Conservation (phyloP, 2,888 invertebrate genomes). For the Nowickia ferox region DNA sequence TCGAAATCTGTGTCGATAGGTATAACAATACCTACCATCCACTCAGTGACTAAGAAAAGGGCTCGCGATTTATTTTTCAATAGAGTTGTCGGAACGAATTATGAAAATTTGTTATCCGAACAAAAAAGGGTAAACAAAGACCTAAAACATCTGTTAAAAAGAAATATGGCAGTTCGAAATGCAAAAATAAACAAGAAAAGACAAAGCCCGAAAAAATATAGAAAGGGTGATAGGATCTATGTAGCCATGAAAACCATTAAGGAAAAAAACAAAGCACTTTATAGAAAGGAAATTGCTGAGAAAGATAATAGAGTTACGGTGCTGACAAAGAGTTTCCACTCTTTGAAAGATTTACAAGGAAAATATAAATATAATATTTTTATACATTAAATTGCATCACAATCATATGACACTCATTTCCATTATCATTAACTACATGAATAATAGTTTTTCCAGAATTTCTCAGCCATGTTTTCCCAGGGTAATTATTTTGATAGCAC, state of each 20-base stretch:
- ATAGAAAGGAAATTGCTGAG: too few species aligned
- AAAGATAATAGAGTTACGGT: too few species aligned
- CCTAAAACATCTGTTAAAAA: background rate
- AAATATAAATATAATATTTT: background rate
- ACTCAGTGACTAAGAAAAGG: background rate
- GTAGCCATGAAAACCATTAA: background rate
- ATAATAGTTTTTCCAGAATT: too few species aligned
- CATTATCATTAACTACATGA: too few species aligned
- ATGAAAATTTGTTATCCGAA: background rate
- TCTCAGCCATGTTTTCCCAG: background rate
- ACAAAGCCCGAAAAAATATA: slow-evolving; percentile 1
- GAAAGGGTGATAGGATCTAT: background rate
- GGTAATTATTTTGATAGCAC: background rate
- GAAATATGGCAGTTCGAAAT: background rate
- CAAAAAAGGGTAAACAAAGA: background rate
- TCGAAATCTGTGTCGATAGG: slow-evolving; percentile 3
- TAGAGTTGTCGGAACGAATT: background rate
- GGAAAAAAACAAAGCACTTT: background rate
- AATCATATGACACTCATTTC: too few species aligned
- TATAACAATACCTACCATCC: background rate
- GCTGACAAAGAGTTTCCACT: too few species aligned
- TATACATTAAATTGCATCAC: background rate
- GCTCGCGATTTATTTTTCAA: slow-evolving; percentile 8
- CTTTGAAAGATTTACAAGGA: too few species aligned
- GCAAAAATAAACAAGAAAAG: background rate